Conservation (phyloP, 1,140 invertebrate species). For the Ceratitis capitata region DNA sequence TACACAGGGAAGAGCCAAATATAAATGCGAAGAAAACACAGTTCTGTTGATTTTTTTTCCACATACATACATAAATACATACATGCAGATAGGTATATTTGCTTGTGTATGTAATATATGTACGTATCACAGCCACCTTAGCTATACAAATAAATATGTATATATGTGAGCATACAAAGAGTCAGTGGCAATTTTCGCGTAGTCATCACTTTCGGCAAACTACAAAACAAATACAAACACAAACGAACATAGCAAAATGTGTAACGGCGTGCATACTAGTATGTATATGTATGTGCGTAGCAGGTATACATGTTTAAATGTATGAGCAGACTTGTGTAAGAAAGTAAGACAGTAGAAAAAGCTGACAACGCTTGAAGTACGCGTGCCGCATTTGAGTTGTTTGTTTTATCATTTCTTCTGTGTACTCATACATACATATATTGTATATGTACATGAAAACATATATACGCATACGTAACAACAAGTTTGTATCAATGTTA, state of each 20-base stretch:
- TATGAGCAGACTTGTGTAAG: neutral
- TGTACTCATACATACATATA: neutral
- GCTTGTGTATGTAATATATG: neutral
- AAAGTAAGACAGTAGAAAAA: neutral
- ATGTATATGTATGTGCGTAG: neutral
- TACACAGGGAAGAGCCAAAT: no score
- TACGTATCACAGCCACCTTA: neutral
- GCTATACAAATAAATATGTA: no score
- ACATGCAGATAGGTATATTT: neutral
- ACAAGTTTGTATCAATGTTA: neutral
- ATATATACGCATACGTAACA: no score
- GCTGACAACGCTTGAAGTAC: conserved; percentile 4
- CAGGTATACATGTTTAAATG: neutral
- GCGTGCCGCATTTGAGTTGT: neutral
- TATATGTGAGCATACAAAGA: no score
- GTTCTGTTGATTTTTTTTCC: neutral
- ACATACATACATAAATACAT: neutral
- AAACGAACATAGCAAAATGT: neutral
- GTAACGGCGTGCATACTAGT: neutral
- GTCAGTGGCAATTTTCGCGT: neutral
- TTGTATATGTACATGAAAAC: neutral
- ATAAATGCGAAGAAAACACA: neutral
- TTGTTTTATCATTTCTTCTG: neutral
- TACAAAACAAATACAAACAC: neutral
- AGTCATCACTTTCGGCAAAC: neutral